Percentiles rank a stretch among this genome's conserved stretches.
Evolutionary conservation across 2,797 vertebrate genomes (phyloP).

Genomic region (Nyctibius grandis): DNA sequence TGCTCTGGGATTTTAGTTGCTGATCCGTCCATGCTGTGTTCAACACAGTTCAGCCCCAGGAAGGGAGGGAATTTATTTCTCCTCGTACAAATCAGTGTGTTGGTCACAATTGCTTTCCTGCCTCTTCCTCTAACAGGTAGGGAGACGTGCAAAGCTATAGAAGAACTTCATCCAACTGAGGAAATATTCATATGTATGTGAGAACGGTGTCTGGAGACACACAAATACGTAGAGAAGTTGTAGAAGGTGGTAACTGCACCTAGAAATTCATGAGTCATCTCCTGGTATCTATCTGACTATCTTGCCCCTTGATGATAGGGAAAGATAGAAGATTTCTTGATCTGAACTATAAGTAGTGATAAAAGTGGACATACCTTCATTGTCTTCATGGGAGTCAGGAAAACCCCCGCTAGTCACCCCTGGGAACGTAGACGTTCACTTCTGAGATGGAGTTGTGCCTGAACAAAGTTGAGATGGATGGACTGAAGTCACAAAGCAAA

Average conservation of each 20-base stretch:
- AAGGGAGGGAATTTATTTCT: neutral
- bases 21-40: neutral
- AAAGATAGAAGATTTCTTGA: neutral
- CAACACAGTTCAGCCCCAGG: neutral
- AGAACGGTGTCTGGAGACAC: neutral
- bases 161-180: neutral
- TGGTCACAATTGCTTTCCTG: neutral
- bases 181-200: fast-evolving
- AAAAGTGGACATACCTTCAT: neutral
- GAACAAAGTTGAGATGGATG: neutral
- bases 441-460: neutral
- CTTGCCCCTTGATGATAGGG: neutral
- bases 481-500: neutral
- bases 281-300: neutral
- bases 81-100: neutral
- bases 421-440: neutral
- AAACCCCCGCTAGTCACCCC: neutral
- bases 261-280: neutral
- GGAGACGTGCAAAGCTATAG: neutral
- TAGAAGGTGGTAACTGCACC: neutral
- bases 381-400: neutral
- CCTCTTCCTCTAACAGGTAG: neutral
- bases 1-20: neutral
- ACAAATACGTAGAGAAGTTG: neutral
- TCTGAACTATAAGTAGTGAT: neutral